These are phyloP conservation scores for Cephus rjabovi DNA, from an alignment of 2,888 invertebrate species.

Conservation along the genomic window DNA sequence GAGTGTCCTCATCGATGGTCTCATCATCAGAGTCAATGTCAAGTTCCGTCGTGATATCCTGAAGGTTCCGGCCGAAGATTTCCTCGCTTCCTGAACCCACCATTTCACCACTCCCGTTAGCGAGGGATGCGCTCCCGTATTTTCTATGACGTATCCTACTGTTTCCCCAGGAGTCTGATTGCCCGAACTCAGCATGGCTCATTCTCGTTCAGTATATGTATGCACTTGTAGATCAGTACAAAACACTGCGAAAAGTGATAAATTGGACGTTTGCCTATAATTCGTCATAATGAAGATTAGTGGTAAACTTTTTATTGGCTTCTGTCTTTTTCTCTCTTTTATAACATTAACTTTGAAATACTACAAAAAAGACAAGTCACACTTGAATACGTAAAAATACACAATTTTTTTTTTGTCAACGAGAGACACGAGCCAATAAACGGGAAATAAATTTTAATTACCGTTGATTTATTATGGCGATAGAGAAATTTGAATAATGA, in stretches of 20 bases:
- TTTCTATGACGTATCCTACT: conserved; percentile 51
- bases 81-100: conserved; percentile 59
- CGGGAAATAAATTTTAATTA: neutral
- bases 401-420: neutral
- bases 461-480: neutral
- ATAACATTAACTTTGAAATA: neutral
- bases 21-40: conserved; percentile 54
- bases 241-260: conserved; percentile 35
- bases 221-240: conserved; percentile 34
- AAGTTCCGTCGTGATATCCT: conserved; percentile 50
- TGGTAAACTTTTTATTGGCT: neutral
- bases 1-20: conserved; percentile 46
- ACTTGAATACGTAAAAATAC: neutral
- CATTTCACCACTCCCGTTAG: conserved; percentile 42
- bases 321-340: neutral
- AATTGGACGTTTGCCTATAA: neutral
- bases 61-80: conserved; percentile 46
- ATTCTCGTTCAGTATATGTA: conserved; percentile 41
- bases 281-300: neutral
- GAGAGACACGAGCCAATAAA: neutral
- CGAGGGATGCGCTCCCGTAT: conserved; percentile 19
- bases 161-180: conserved; percentile 33
- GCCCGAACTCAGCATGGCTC: conserved; percentile 50
- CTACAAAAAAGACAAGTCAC: neutral
- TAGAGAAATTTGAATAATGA: neutral